Conservation (phyloP, 2,797 vertebrate genomes). For the Otolemur crassicaudatus region DNA sequence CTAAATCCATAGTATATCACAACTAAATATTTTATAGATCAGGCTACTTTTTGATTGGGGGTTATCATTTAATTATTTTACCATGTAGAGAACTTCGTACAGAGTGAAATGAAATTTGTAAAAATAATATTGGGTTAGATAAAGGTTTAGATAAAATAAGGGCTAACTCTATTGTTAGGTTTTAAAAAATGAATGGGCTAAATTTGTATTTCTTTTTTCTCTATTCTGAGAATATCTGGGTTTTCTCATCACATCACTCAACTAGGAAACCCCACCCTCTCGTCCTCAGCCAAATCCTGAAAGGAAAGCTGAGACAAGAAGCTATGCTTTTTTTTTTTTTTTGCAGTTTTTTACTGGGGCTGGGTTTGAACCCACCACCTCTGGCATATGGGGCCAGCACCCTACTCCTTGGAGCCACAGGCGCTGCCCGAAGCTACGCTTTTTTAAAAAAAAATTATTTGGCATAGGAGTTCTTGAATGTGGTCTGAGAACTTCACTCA, state of each 20-base stretch:
- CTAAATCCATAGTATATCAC: not conserved
- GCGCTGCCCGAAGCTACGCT: no score
- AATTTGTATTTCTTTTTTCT: not conserved
- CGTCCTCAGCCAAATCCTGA: not conserved
- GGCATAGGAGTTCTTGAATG: no score
- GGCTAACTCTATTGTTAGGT: not conserved
- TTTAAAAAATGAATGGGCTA: not conserved
- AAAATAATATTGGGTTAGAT: not conserved
- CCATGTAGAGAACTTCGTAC: not conserved
- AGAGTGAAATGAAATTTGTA: not conserved
- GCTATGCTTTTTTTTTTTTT: no score
- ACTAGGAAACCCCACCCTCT: not conserved
- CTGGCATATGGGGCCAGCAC: no score
- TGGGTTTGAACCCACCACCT: no score
- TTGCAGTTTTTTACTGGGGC: no score
- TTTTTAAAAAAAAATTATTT: no score
- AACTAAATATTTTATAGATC: not conserved
- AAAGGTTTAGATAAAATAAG: no score
- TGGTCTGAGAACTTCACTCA: no score
- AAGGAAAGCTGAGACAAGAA: not conserved
- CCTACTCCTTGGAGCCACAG: no score
- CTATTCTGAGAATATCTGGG: not conserved
- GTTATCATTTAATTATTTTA: not conserved
- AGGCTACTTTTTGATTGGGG: not conserved
- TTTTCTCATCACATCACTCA: not conserved